These are phyloP conservation scores for Dinocampus coccinellae DNA, from an alignment of 2,888 invertebrate genomes.

Conservation along the genomic window DNA sequence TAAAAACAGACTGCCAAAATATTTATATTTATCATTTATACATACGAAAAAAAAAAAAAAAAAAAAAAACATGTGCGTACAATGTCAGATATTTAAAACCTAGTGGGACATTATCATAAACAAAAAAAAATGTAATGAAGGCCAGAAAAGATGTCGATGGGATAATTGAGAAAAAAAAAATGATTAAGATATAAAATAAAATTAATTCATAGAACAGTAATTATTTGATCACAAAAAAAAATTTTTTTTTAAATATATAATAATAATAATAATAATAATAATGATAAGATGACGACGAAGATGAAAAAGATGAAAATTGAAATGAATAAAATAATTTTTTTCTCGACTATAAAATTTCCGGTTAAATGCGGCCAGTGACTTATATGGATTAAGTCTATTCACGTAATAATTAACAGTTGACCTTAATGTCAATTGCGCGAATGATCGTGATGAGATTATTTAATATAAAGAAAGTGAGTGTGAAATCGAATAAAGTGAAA, in stretches of 20 bases:
- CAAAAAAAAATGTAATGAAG: background rate
- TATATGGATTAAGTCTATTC: constrained; percentile 13
- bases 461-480: constrained; percentile 27
- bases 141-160: background rate
- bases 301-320: background rate
- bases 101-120: background rate
- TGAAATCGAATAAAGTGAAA: constrained; percentile 7
- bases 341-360: background rate
- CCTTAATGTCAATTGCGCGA: constrained; percentile 27
- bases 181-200: background rate
- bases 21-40: constrained; percentile 41
- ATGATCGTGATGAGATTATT: constrained; percentile 27
- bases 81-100: constrained; percentile 22
- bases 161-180: background rate
- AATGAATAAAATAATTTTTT: background rate
- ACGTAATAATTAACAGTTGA: constrained; percentile 19
- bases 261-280: too few relatives aligned
- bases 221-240: background rate
- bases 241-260: background rate
- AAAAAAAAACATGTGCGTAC: constrained; percentile 9
- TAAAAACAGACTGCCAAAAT: constrained; percentile 45
- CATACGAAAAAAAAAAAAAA: background rate
- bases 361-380: background rate
- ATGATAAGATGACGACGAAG: too few relatives aligned
- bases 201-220: background rate